Percentiles rank a stretch among this genome's conserved stretches.
phyloP scores from a whole-genome alignment of 1,140 invertebrate species.

The Drosophila quadrilineata region DNA sequence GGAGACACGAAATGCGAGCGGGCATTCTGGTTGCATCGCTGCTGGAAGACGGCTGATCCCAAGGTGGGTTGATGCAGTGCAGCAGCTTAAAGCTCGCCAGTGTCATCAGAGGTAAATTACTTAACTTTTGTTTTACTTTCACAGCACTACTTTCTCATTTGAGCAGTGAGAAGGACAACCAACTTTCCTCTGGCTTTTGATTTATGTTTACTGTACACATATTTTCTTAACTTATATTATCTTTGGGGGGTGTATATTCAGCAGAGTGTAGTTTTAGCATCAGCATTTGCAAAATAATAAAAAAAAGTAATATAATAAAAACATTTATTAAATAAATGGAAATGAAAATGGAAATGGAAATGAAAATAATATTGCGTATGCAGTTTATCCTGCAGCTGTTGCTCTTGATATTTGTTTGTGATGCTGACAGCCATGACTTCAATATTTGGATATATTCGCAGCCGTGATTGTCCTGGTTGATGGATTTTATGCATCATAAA shows the following conservation, averaged over 20 bases:
- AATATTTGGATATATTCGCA: constrained; percentile 25
- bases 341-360: too few relatives aligned
- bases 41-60: constrained; percentile 63
- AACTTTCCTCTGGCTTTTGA: constrained; percentile 22
- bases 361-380: constrained; percentile 19
- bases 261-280: constrained; percentile 18
- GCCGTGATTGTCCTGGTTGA: constrained; percentile 63
- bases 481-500: constrained; percentile 69
- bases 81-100: neutral
- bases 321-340: neutral
- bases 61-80: constrained; percentile 39
- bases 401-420: constrained; percentile 31
- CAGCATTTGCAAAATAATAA: constrained; percentile 23
- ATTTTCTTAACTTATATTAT: constrained; percentile 1
- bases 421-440: neutral
- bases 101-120: too few relatives aligned
- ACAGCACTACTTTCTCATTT: constrained; percentile 43
- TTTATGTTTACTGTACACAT: constrained; percentile 29
- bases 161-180: constrained; percentile 16
- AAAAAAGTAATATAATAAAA: constrained; percentile 4
- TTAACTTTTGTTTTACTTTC: constrained; percentile 33
- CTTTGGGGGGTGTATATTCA: constrained; percentile 8
- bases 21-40: constrained; percentile 68
- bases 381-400: constrained; percentile 46
- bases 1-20: constrained; percentile 63